A percentile compares a stretch with the other conserved stretches of the same genome.
phyloP scores from a whole-genome alignment of 2,797 vertebrate genomes.

The Microctenopoma stevenorrisi region DNA sequence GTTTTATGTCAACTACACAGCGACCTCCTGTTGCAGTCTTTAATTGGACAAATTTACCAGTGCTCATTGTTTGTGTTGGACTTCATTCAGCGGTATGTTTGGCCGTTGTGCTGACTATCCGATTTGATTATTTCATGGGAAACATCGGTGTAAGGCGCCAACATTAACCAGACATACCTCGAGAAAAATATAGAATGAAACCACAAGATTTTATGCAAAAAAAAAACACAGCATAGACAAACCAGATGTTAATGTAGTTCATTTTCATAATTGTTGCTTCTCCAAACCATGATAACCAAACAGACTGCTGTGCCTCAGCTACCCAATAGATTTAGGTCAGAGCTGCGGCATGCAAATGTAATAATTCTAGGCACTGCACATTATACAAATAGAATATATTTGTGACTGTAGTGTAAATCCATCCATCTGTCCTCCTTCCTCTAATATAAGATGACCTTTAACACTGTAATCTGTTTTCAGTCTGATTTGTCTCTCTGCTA shows the following conservation, averaged over 20 bases:
- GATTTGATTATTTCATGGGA: neutral
- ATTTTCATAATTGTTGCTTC: conserved; percentile 10
- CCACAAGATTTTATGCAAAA: neutral
- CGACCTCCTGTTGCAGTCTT: neutral
- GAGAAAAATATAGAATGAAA: neutral
- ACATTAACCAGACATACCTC: neutral
- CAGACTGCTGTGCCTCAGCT: neutral
- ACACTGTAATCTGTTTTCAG: neutral
- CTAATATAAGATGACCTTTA: neutral
- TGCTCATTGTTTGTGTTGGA: neutral
- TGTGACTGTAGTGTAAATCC: conserved; percentile 10
- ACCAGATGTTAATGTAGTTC: neutral
- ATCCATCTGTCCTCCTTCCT: neutral
- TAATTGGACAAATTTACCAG: conserved; percentile 1
- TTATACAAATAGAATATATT: conserved; percentile 29
- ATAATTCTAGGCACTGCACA: conserved; percentile 22
- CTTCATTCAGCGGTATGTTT: neutral
- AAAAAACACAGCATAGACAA: neutral
- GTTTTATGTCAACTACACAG: conserved; percentile 19
- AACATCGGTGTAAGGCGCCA: too few species aligned
- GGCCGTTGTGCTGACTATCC: too few species aligned
- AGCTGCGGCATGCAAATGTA: conserved; percentile 39
- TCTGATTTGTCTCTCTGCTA: neutral
- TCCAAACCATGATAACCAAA: neutral
- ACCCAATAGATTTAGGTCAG: conserved; percentile 12